Evolutionary conservation across 1,140 invertebrate genomes (phyloP), one percentile per base, ranked within the genome.

Genomic region (Drosophila bocqueti): DNA sequence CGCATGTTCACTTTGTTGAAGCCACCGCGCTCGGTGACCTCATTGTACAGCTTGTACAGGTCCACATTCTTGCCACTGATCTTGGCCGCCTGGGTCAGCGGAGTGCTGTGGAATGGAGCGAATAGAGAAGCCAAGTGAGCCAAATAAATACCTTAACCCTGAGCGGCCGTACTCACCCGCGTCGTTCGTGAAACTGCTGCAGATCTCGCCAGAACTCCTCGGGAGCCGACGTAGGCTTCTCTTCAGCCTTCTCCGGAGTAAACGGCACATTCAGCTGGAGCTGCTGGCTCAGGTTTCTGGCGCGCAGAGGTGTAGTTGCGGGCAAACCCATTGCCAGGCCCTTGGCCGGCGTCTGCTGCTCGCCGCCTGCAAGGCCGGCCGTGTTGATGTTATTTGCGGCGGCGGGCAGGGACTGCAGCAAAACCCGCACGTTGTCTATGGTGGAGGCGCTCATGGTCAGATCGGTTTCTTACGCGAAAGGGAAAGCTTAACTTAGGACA

Each of bases 41-140:
- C 95, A 75, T 95, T 95, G 93, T 99, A 99, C 57, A 99, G 95
- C 50, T 96, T 95, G 93, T 97, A 98, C 55, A 99, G 94, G 94
- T 99, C 98, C 89, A 99, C 95, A 93, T 98, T 96, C 80, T 96
- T 95, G 43, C 98, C 97, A 94, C 96, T 97, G 67, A 99, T 96
- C 93, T 96, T 95, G 57, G 98, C 97, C 59, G 94, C 92, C 83
- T 95, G 95, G 77, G 95, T 95, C 91, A 97, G 96, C 45, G 96
- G 94, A 43, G 97, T 97, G 81, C 97, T 98, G 29, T 21, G 18
- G 11, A n/a, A 31, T n/a, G 16, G 2, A 49, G 4, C 21, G 0
- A 24, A 38, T 16, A 10, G 34, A 16, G 18, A 24, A 11, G 18
- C 55, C 21, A 42, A 43, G 31, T 45, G 45, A 29, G 47, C 34